Evolutionary conservation across 2,113 vertebrate genomes (phyloP).

Genomic region (Erinaceus europaeus): DNA sequence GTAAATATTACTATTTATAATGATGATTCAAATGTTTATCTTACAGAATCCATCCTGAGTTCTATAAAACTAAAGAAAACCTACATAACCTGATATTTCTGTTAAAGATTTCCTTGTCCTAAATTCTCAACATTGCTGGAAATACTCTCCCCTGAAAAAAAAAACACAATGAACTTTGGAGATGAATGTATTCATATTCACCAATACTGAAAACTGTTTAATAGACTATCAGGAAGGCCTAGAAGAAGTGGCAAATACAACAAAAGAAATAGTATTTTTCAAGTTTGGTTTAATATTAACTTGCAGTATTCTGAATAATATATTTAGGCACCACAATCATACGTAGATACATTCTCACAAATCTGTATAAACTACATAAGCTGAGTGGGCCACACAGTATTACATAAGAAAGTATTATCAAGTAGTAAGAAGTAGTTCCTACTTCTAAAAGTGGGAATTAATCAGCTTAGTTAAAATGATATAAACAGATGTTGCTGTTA

Average conservation of each 20-base stretch:
- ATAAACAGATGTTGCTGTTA: neutral
- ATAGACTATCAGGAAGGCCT: neutral
- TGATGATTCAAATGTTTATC: neutral
- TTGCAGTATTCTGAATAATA: neutral
- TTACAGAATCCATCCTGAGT: neutral
- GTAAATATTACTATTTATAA: no score
- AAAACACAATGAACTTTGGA: slow-evolving; percentile 29
- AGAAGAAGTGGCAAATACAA: neutral
- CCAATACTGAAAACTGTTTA: slow-evolving; percentile 34
- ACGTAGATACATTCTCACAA: neutral
- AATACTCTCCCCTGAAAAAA: no score
- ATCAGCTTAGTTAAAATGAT: neutral
- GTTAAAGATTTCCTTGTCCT: neutral
- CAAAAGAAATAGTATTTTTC: neutral
- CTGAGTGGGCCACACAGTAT: neutral
- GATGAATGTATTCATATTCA: slow-evolving; percentile 6
- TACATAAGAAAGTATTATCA: neutral
- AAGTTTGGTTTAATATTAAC: no score
- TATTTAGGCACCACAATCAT: neutral
- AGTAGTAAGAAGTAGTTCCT: neutral
- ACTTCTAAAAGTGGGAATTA: no score
- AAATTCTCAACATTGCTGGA: slow-evolving; percentile 35
- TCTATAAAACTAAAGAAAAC: neutral
- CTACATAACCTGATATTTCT: neutral
- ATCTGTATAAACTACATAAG: neutral